Evolutionary conservation across 2,797 vertebrate genomes (phyloP).

Genomic region (Arctocebus calabarensis): DNA sequence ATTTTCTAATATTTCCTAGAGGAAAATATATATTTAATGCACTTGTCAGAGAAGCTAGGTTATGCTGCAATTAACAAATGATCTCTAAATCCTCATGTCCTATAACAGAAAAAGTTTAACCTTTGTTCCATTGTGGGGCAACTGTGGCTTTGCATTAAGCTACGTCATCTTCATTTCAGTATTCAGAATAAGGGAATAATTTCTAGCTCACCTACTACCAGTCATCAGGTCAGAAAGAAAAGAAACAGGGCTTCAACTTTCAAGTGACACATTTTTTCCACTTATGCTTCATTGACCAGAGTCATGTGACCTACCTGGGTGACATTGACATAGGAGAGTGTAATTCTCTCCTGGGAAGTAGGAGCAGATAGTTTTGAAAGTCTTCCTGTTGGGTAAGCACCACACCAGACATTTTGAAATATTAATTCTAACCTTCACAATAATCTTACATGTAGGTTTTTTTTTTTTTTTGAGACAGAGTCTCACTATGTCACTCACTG

Average conservation of each 20-base stretch:
- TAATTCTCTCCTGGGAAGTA: background rate
- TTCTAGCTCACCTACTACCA: background rate
- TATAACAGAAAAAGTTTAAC: background rate
- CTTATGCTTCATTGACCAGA: background rate
- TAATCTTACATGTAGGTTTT: background rate
- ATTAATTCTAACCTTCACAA: slow-evolving; percentile 1
- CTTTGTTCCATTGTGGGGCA: background rate
- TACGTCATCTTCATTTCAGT: background rate
- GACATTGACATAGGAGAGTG: background rate
- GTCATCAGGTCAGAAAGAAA: background rate
- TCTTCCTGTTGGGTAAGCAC: background rate
- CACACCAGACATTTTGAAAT: background rate
- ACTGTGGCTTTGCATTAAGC: background rate
- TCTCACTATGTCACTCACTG: too few species aligned
- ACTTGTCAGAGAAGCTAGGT: background rate
- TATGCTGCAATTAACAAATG: background rate
- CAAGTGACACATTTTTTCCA: background rate
- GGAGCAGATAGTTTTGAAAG: background rate
- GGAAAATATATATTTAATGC: background rate
- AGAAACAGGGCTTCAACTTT: background rate
- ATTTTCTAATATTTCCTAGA: background rate
- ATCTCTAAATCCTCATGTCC: background rate
- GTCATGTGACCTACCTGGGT: background rate
- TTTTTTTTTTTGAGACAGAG: too few species aligned
- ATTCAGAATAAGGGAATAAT: background rate